Evolutionary conservation across 2,113 vertebrate genomes (phyloP).

Genomic region (Strix uralensis): DNA sequence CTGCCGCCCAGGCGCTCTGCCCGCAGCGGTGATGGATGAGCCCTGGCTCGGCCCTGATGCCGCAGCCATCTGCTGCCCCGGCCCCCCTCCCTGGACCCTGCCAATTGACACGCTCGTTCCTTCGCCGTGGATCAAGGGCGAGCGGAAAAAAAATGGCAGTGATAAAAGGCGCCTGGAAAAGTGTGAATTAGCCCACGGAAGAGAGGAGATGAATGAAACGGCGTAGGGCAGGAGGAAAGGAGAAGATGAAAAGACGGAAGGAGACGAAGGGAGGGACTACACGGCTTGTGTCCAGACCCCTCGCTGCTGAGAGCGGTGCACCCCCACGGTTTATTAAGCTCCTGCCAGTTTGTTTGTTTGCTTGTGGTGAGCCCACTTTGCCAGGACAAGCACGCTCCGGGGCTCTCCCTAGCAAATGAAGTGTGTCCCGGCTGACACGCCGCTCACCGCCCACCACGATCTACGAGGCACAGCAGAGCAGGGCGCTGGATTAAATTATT

Average conservation of each 20-base stretch:
- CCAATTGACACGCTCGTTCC: background rate
- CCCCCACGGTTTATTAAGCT: background rate
- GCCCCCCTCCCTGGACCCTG: background rate
- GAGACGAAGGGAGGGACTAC: background rate
- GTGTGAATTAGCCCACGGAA: fast-evolving
- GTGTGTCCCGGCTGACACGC: fast-evolving
- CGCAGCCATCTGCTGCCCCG: background rate
- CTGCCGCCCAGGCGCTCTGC: background rate
- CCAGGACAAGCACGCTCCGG: background rate
- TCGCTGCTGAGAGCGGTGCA: fast-evolving
- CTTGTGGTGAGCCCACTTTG: fast-evolving
- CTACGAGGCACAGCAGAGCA: background rate
- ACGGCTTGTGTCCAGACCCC: background rate
- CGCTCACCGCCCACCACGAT: fast-evolving
- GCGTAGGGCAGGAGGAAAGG: background rate
- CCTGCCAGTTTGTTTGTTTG: background rate
- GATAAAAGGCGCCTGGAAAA: background rate
- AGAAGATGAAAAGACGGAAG: background rate
- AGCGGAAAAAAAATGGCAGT: background rate
- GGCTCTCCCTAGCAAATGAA: background rate
- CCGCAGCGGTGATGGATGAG: background rate
- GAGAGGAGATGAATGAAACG: background rate
- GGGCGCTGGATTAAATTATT: background rate
- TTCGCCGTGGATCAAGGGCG: background rate
- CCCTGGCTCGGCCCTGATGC: background rate